Evolutionary conservation across 2,888 invertebrate species (phyloP).

Genomic region (Calameuta idolon): DNA sequence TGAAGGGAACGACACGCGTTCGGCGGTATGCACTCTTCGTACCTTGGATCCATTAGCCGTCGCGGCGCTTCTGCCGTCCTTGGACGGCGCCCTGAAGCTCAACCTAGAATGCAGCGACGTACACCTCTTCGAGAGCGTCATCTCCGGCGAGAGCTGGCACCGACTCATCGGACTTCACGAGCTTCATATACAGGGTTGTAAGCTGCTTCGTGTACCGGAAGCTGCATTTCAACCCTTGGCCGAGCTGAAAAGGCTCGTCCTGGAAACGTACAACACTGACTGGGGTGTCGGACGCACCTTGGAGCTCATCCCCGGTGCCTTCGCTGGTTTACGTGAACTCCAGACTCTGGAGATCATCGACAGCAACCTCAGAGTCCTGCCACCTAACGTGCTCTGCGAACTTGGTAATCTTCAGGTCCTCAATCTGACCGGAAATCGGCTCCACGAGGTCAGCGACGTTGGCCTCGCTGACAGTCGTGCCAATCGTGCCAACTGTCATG

Average conservation of each 20-base stretch:
- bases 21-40: constrained; percentile 70
- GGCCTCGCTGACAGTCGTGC: constrained; percentile 72
- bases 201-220: constrained; percentile 80
- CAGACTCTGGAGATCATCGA: constrained; percentile 83
- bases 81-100: constrained; percentile 80
- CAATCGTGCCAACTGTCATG: constrained; percentile 67
- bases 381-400: constrained; percentile 83
- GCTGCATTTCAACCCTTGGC: constrained; percentile 84
- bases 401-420: constrained; percentile 83
- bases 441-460: constrained; percentile 81
- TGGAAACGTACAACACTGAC: constrained; percentile 84
- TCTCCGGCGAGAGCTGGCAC: constrained; percentile 79
- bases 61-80: constrained; percentile 68
- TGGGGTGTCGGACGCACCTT: constrained; percentile 82
- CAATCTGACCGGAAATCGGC: constrained; percentile 87
- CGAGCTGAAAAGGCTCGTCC: constrained; percentile 81
- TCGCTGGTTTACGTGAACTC: constrained; percentile 83
- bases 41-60: constrained; percentile 67
- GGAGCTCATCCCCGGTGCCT: constrained; percentile 78
- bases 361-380: constrained; percentile 85
- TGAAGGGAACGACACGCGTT: constrained; percentile 70
- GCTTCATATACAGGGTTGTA: constrained; percentile 82
- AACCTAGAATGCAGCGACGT: constrained; percentile 83
- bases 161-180: constrained; percentile 81
- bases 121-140: constrained; percentile 82